phyloP scores from a whole-genome alignment of 2,113 vertebrate species.

The Rynchops niger region DNA sequence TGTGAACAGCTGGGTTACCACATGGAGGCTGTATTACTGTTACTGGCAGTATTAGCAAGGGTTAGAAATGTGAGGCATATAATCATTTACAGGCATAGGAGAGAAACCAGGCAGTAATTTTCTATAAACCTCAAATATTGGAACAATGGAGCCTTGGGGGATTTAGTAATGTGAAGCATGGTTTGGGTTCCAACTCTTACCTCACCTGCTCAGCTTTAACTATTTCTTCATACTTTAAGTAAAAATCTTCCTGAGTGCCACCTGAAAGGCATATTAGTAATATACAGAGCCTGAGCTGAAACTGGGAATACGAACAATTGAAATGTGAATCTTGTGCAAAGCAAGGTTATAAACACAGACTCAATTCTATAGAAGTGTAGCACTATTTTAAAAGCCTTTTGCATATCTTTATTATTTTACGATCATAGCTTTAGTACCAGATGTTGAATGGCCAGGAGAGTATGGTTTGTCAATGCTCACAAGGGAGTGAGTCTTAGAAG shows the following conservation, averaged over 20 bases:
- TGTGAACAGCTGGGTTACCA: conserved; percentile 14
- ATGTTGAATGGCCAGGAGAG: not conserved
- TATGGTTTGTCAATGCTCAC: not conserved
- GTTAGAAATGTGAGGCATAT: conserved; percentile 10
- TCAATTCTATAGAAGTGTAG: not conserved
- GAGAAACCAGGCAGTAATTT: not conserved
- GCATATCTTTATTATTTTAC: not conserved
- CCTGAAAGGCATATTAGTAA: not conserved
- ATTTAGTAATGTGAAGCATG: not conserved
- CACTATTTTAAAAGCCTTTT: not conserved
- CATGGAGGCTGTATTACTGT: not conserved
- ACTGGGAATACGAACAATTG: not conserved
- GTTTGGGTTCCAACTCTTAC: conserved; percentile 27
- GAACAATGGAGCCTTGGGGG: not conserved
- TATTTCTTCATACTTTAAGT: not conserved
- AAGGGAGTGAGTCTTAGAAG: not conserved
- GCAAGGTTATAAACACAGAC: not conserved
- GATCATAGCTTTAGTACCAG: not conserved
- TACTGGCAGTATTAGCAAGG: not conserved
- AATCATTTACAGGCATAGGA: conserved; percentile 33
- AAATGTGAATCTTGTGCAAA: not conserved
- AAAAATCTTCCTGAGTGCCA: not conserved
- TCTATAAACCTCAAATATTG: not conserved
- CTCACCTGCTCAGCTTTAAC: conserved; percentile 20
- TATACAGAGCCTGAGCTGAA: not conserved